A percentile compares a stretch with the other conserved stretches of the same genome.
Evolutionary conservation across 2,888 invertebrate species (phyloP).

Genomic region (Drosophila multiciliata): DNA sequence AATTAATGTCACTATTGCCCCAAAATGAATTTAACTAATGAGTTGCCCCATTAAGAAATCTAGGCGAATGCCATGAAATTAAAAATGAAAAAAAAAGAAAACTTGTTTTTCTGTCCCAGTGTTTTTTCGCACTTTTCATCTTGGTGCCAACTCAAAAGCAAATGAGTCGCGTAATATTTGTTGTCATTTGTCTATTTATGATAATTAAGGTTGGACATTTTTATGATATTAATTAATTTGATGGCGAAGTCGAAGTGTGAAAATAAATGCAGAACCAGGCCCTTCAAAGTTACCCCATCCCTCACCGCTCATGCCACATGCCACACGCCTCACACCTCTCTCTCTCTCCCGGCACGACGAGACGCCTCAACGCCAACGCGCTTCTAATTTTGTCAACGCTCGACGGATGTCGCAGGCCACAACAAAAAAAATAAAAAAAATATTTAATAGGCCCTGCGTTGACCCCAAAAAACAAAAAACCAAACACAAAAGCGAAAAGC

Average conservation of each 20-base stretch:
- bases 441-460: constrained; percentile 71
- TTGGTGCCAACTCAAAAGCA: constrained; percentile 32
- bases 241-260: constrained; percentile 50
- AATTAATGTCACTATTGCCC: constrained; percentile 66
- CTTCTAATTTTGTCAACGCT: constrained; percentile 73
- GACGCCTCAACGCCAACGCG: constrained; percentile 55
- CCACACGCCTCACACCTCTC: background rate
- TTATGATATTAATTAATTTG: constrained; percentile 82
- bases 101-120: background rate
- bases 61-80: constrained; percentile 31
- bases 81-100: constrained; percentile 5
- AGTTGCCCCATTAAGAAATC: constrained; percentile 25
- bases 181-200: constrained; percentile 77
- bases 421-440: constrained; percentile 55
- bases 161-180: constrained; percentile 73
- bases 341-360: background rate
- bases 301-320: background rate
- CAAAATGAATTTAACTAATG: constrained; percentile 63
- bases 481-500: constrained; percentile 27
- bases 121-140: constrained; percentile 43
- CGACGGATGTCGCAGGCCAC: constrained; percentile 70
- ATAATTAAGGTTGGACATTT: constrained; percentile 79
- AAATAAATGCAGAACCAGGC: constrained; percentile 29
- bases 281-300: constrained; percentile 32
- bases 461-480: constrained; percentile 62